Percentiles rank a stretch among this genome's conserved stretches.
Conservation (phyloP, 2,113 vertebrate species). For the Ascaphus truei region DNA sequence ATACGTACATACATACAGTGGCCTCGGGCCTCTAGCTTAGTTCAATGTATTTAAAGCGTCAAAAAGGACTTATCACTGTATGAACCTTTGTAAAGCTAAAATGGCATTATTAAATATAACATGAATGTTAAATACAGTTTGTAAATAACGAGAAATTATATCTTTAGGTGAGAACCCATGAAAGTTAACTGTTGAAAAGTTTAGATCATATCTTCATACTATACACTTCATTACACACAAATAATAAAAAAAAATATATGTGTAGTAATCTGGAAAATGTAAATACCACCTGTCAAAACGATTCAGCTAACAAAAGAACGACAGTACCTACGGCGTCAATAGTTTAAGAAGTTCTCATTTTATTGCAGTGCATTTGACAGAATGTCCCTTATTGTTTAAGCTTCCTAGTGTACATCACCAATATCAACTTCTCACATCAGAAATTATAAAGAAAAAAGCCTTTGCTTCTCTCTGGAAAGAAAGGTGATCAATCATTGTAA, state of each 20-base stretch:
- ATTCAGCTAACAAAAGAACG: not conserved
- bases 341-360: slow-evolving; percentile 8
- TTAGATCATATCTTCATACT: too few relatives aligned
- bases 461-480: slow-evolving; percentile 6
- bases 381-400: not conserved
- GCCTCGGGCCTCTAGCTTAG: too few relatives aligned
- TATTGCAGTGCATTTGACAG: slow-evolving; percentile 5
- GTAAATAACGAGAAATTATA: too few relatives aligned
- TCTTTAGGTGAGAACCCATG: too few relatives aligned
- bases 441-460: slow-evolving; percentile 4
- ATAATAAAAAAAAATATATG: not conserved
- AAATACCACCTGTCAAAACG: slow-evolving; percentile 13
- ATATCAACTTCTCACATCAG: not conserved
- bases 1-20: too few relatives aligned
- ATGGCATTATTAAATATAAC: too few relatives aligned
- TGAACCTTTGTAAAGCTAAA: too few relatives aligned
- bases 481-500: slow-evolving; percentile 21
- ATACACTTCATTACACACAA: too few relatives aligned
- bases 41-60: too few relatives aligned
- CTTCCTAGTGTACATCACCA: not conserved
- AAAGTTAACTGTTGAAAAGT: too few relatives aligned
- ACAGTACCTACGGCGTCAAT: slow-evolving; percentile 7
- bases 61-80: too few relatives aligned
- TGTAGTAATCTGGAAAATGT: slow-evolving; percentile 1
- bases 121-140: too few relatives aligned